Evolutionary conservation across 2,113 vertebrate genomes (phyloP).

Genomic region (Rhinichthys klamathensis): DNA sequence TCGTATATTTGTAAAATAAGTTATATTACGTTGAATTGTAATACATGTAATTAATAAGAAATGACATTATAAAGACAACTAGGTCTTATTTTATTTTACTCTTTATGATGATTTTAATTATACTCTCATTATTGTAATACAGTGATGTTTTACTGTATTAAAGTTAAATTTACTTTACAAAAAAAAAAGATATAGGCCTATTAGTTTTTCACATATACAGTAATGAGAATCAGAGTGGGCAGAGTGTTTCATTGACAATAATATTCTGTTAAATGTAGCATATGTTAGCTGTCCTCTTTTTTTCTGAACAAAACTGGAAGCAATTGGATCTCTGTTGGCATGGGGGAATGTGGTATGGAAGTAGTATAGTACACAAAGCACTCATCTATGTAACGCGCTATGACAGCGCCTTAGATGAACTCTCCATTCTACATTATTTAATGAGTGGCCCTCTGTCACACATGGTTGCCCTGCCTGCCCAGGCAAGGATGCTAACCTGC

Average conservation of each 20-base stretch:
- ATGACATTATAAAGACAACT: too few relatives aligned
- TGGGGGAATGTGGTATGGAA: slow-evolving; percentile 32
- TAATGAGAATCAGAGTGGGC: not conserved
- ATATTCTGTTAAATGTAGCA: slow-evolving; percentile 3
- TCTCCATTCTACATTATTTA: slow-evolving; percentile 59
- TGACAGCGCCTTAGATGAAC: slow-evolving; percentile 57
- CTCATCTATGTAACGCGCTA: slow-evolving; percentile 48
- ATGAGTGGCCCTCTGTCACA: slow-evolving; percentile 42
- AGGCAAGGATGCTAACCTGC: slow-evolving; percentile 1
- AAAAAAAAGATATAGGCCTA: not conserved
- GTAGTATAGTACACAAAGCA: slow-evolving; percentile 47
- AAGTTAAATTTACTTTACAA: not conserved
- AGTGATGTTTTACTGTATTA: not conserved
- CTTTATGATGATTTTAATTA: too few relatives aligned
- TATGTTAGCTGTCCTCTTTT: slow-evolving; percentile 15
- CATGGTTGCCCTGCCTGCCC: slow-evolving; percentile 25
- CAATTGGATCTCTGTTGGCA: slow-evolving; percentile 41
- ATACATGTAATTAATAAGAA: too few relatives aligned
- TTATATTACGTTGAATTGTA: too few relatives aligned
- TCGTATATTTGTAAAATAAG: not conserved
- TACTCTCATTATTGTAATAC: too few relatives aligned
- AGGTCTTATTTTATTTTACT: too few relatives aligned
- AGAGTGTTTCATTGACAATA: too few relatives aligned
- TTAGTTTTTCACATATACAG: not conserved
- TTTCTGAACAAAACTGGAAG: slow-evolving; percentile 55